Evolutionary conservation across 2,113 vertebrate genomes (phyloP).

Genomic region (Thymallus thymallus): DNA sequence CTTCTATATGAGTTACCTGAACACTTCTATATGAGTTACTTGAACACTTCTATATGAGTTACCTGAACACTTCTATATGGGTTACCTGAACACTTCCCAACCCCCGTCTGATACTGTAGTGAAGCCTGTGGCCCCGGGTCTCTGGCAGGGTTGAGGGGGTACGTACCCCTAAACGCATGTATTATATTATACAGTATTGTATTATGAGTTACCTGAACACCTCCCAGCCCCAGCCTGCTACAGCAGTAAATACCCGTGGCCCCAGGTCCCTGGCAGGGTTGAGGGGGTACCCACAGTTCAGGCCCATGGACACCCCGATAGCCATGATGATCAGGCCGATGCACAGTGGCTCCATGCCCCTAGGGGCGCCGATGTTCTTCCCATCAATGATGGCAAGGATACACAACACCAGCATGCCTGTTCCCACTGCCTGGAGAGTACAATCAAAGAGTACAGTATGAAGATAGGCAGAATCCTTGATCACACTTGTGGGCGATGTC

Average conservation of each 20-base stretch:
- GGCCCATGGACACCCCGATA: constrained; percentile 83
- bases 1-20: no score
- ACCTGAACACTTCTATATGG: not conserved
- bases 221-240: constrained; percentile 90
- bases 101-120: no score
- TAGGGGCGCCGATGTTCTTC: constrained; percentile 83
- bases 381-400: constrained; percentile 88
- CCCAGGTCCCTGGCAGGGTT: constrained; percentile 93
- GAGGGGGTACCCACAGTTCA: constrained; percentile 92
- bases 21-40: no score
- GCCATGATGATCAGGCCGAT: constrained; percentile 84
- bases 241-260: constrained; percentile 87
- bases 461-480: not conserved
- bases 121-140: not conserved
- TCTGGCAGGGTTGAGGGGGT: no score
- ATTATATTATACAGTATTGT: not conserved
- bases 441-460: not conserved
- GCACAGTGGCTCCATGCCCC: constrained; percentile 85
- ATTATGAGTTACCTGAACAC: constrained; percentile 72
- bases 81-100: no score
- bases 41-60: not conserved
- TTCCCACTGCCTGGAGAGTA: constrained; percentile 80
- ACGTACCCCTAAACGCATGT: no score
- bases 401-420: constrained; percentile 82
- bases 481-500: no score